Base-by-base conservation (phyloP, 30 jellyfish, hydroid and myxozoan genomes). In the Sanderia malayensis region DNA sequence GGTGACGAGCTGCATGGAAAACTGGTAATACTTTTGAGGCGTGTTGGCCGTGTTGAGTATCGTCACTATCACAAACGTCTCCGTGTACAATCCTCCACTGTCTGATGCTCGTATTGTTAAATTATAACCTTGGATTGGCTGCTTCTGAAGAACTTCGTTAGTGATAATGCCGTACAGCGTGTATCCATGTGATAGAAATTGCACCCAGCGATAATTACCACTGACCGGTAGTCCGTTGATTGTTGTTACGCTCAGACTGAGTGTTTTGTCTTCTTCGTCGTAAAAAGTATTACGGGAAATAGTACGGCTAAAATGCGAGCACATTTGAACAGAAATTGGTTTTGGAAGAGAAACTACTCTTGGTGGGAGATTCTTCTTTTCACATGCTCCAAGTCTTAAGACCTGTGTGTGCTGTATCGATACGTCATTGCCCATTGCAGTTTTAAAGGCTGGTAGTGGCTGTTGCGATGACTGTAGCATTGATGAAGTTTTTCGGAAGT, bases 61-160 rank as follows among this genome's bases (percentile, higher is more conserved):
- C 15, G 46, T 58, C 30, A 89, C 72, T 0, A 75, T 77, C 46
- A 94, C 74, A 31, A 53, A 53, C 7, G 95, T 67, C 44, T 82
- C 97, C 25, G 85, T 94, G 49, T 27, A 82, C 31, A 34, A 76
- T 34, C 55, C 86, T 1, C 72, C 92, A 1, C 61, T 53, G 71
- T 89, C 97, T 0, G 84, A 62, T 21, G 87, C 97, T 60, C 95
- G 62, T 0, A 89, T 84, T 8, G 95, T 89, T 19, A 89, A 20
- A 19, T 66, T 77, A 46, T 82, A 83, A 7, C 96, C 95, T 11
- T 31, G 46, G 26, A 81, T 4, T 3, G 85, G 86, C 53, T 81
- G 90, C 53, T 73, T 52, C 31, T 47, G 29, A 17, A 90, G 27
- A 52, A 83, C 94, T 1, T 67, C 10, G 46, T 82, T 75, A 7